Evolutionary conservation across 2,113 vertebrate genomes (phyloP).

Genomic region (Nestor notabilis): DNA sequence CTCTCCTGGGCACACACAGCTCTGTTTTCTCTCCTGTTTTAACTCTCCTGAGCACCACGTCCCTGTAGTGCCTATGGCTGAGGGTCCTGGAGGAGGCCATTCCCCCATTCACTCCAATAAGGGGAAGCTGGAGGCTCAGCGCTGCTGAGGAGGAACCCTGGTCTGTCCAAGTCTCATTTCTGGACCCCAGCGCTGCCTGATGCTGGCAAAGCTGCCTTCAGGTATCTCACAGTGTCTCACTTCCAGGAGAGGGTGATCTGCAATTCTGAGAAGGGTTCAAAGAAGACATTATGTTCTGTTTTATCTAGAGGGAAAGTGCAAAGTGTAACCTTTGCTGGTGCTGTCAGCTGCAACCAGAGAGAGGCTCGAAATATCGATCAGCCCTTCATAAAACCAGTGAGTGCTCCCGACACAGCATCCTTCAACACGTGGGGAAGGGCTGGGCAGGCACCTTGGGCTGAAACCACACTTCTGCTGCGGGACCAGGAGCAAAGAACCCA

Average conservation of each 20-base stretch:
- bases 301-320: background rate
- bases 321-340: rapidly evolving
- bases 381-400: rapidly evolving
- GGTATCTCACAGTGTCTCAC: rapidly evolving
- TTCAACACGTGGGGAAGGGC: background rate
- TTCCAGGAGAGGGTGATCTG: rapidly evolving
- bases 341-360: background rate
- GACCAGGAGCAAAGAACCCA: background rate
- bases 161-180: rapidly evolving
- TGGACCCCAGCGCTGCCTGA: background rate
- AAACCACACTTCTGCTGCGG: background rate
- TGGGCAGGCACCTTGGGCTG: background rate
- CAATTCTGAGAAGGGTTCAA: background rate
- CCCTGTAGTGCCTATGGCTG: rapidly evolving
- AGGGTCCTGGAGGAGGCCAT: rapidly evolving
- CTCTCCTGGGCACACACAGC: rapidly evolving
- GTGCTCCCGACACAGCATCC: rapidly evolving
- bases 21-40: background rate
- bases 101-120: rapidly evolving
- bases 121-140: rapidly evolving
- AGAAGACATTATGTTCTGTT: background rate
- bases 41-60: background rate
- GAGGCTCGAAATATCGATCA: rapidly evolving
- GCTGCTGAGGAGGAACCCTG: rapidly evolving
- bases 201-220: rapidly evolving